These are phyloP conservation scores for Nebria salina DNA, from an alignment of 2,888 invertebrate genomes.

Conservation along the genomic window DNA sequence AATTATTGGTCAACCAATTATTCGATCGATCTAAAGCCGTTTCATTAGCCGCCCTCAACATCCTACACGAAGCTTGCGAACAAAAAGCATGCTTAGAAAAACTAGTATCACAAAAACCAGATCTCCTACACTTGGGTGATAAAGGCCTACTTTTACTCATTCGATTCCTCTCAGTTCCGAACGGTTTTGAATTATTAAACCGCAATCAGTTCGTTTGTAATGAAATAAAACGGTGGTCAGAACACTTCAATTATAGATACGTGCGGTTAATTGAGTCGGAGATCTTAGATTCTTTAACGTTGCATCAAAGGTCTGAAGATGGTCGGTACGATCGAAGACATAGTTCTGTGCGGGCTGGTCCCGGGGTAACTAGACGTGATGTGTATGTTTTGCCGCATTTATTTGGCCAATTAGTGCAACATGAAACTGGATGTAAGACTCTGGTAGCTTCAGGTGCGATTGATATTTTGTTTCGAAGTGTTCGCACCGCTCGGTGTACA, in stretches of 20 bases:
- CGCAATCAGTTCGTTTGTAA: constrained; percentile 73
- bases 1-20: constrained; percentile 84
- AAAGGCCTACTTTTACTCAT: constrained; percentile 80
- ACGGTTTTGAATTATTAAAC: constrained; percentile 72
- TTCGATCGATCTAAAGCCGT: constrained; percentile 85
- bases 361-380: constrained; percentile 64
- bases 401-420: constrained; percentile 84
- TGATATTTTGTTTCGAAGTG: constrained; percentile 53
- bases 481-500: constrained; percentile 63
- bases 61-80: constrained; percentile 93
- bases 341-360: constrained; percentile 68
- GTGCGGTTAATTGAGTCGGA: constrained; percentile 89
- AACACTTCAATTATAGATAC: constrained; percentile 82
- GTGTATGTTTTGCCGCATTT: constrained; percentile 77
- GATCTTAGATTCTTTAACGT: constrained; percentile 86
- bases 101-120: constrained; percentile 78
- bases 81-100: constrained; percentile 81
- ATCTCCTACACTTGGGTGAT: constrained; percentile 76
- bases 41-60: constrained; percentile 80
- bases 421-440: constrained; percentile 69
- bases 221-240: constrained; percentile 83
- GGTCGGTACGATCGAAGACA: constrained; percentile 77
- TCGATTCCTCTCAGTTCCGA: constrained; percentile 77
- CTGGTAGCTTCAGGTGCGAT: constrained; percentile 58
- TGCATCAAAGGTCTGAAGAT: constrained; percentile 82